phyloP scores from a whole-genome alignment of 2,797 vertebrate species.

The Falco rusticolus region DNA sequence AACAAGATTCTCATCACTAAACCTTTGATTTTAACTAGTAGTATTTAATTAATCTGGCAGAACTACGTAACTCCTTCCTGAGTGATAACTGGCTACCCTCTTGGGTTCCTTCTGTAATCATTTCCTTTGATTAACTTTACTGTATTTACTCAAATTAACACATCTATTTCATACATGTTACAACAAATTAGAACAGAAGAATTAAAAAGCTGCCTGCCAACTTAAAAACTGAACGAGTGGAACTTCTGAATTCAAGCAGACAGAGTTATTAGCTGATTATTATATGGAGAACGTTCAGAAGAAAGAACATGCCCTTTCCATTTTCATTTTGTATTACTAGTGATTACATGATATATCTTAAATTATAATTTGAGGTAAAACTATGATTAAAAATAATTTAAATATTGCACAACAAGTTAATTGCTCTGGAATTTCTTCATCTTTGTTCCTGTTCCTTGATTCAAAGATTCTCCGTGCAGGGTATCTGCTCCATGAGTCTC shows the following conservation, averaged over 20 bases:
- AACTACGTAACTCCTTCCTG: constrained; percentile 9
- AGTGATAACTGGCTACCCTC: constrained; percentile 6
- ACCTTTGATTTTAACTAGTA: constrained; percentile 39
- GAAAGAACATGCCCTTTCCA: constrained; percentile 69
- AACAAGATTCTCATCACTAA: constrained; percentile 10
- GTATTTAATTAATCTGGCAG: constrained; percentile 61
- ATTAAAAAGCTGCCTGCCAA: constrained; percentile 65
- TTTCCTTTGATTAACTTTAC: constrained; percentile 65
- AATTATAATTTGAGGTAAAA: constrained; percentile 69
- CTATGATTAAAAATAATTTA: constrained; percentile 70
- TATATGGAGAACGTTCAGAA: constrained; percentile 58
- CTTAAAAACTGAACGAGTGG: constrained; percentile 43
- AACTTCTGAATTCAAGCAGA: constrained; percentile 65
- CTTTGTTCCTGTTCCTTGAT: constrained; percentile 56
- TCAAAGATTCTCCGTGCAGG: not conserved
- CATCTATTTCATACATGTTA: constrained; percentile 62
- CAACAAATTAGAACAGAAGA: constrained; percentile 66
- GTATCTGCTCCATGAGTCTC: not conserved
- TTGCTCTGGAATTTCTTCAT: constrained; percentile 67
- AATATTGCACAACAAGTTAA: constrained; percentile 71
- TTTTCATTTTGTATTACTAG: constrained; percentile 56
- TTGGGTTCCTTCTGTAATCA: constrained; percentile 56
- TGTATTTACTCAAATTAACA: constrained; percentile 67
- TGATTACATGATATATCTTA: constrained; percentile 68
- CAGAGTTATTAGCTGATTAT: constrained; percentile 68